A percentile compares a stretch with the other conserved stretches of the same genome.
phyloP scores from a whole-genome alignment of 2,113 vertebrate species.

The Salvator merianae region DNA sequence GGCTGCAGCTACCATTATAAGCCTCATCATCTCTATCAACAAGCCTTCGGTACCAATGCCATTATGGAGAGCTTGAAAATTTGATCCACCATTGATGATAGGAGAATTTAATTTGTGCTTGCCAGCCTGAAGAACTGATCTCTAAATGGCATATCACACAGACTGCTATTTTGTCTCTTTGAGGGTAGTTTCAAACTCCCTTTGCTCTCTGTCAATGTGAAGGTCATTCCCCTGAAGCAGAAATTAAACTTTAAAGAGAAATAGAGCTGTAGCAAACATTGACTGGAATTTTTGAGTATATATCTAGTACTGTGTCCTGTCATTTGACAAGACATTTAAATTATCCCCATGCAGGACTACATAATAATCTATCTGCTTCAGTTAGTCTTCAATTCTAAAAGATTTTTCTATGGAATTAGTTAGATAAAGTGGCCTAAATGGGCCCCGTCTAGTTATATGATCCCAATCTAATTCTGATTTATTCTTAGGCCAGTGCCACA shows the following conservation, averaged over 20 bases:
- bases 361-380: background rate
- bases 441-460: no score
- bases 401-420: background rate
- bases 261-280: background rate
- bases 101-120: slow-evolving; percentile 59
- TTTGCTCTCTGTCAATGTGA: slow-evolving; percentile 36
- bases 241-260: slow-evolving; percentile 53
- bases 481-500: no score
- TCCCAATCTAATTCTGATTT: no score
- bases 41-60: slow-evolving; percentile 20
- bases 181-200: slow-evolving; percentile 35
- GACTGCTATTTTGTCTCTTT: slow-evolving; percentile 59
- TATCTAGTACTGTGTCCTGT: background rate
- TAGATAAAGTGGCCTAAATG: no score
- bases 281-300: background rate
- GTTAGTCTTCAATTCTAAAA: background rate
- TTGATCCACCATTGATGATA: slow-evolving; percentile 57
- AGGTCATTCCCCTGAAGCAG: slow-evolving; percentile 54
- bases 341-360: slow-evolving; percentile 1
- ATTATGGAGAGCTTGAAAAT: slow-evolving; percentile 53
- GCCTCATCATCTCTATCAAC: slow-evolving; percentile 40
- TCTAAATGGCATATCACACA: slow-evolving; percentile 60
- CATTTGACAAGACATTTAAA: slow-evolving; percentile 30
- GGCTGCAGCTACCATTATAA: slow-evolving; percentile 40
- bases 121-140: slow-evolving; percentile 58